phyloP scores from a whole-genome alignment of 2,113 vertebrate genomes.

The Rhea americana region DNA sequence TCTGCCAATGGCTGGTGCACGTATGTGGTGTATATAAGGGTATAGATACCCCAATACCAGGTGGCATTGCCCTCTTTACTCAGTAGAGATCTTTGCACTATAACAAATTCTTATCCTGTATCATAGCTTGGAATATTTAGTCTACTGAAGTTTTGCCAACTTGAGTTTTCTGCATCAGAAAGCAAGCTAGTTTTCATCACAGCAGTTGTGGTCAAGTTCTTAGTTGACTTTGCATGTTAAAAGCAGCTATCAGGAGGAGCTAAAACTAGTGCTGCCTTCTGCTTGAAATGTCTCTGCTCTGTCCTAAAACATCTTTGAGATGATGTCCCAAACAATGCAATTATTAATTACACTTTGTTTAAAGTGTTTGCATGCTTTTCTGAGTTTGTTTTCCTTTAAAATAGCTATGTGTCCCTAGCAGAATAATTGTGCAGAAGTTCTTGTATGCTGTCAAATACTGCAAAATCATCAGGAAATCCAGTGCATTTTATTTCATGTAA shows the following conservation, averaged over 20 bases:
- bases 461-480: not conserved
- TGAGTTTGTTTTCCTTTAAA: not conserved
- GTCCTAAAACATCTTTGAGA: not conserved
- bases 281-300: too few species aligned
- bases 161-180: not conserved
- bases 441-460: slow-evolving; percentile 7
- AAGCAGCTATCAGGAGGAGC: not conserved
- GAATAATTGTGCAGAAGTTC: not conserved
- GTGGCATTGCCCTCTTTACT: not conserved
- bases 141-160: too few species aligned
- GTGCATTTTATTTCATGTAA: not conserved
- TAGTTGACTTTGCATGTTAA: not conserved
- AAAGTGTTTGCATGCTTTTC: not conserved
- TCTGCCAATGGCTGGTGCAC: fast-evolving
- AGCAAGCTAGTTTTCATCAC: not conserved
- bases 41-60: not conserved
- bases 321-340: not conserved
- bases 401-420: not conserved
- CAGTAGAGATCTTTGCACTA: not conserved
- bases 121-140: not conserved
- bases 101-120: not conserved
- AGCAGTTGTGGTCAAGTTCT: not conserved
- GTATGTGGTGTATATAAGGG: not conserved
- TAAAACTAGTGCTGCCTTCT: not conserved
- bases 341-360: not conserved